Conservation (phyloP, 2,113 vertebrate genomes). For the Collichthys lucidus region DNA sequence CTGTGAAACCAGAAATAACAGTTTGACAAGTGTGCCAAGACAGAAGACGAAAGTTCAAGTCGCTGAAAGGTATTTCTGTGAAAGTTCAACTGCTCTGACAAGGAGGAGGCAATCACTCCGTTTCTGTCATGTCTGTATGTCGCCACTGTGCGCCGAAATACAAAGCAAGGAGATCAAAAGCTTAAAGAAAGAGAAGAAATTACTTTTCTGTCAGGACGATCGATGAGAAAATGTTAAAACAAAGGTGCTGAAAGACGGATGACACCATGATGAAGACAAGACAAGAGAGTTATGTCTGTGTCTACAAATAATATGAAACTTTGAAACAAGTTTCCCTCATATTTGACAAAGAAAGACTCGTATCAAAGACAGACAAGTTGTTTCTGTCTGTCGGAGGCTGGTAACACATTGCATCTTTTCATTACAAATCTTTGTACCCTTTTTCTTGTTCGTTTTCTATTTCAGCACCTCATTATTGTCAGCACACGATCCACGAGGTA, state of each 20-base stretch:
- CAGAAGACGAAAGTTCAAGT: constrained; percentile 32
- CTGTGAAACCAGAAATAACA: constrained; percentile 19
- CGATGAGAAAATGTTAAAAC: constrained; percentile 34
- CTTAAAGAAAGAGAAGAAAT: constrained; percentile 26
- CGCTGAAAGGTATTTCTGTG: constrained; percentile 40
- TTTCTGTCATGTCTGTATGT: constrained; percentile 6
- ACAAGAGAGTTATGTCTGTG: neutral
- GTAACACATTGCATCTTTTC: neutral
- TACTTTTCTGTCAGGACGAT: constrained; percentile 29
- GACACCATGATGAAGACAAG: constrained; percentile 26
- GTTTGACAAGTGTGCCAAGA: constrained; percentile 28
- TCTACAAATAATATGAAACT: neutral
- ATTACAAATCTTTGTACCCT: neutral
- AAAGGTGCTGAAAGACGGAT: constrained; percentile 51
- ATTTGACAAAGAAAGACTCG: neutral
- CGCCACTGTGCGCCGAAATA: neutral
- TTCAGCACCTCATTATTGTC: neutral
- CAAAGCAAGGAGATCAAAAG: constrained; percentile 16
- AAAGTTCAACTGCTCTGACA: constrained; percentile 66
- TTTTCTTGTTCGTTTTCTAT: neutral
- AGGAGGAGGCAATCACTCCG: constrained; percentile 21
- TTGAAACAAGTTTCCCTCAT: neutral
- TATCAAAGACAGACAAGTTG: neutral
- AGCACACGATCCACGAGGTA: neutral
- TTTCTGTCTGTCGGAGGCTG: neutral